Base-by-base conservation (phyloP, 1,140 invertebrate genomes). In the Aphelinus atriplicis region DNA sequence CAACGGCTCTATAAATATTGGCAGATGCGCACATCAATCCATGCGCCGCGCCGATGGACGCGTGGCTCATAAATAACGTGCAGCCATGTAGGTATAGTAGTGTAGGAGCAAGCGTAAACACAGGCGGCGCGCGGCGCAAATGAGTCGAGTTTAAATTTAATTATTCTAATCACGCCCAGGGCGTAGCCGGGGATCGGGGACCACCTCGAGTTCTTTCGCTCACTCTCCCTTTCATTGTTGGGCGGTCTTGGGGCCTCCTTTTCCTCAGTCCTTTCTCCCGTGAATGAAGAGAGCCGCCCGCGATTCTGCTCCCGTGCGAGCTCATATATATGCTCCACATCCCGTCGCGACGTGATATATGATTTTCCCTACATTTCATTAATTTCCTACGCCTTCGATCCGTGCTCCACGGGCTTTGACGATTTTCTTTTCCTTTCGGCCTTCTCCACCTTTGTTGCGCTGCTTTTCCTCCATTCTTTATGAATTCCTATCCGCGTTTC, bases 81-180 rank as follows among this genome's bases (percentile, higher is more conserved):
- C 26, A 26, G 26, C 26, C 26, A 26, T 26, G 26, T 26, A 26
- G 26, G 26, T 26, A 26, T 26, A 26, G 26, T 26, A 26, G 26
- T 26, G 26, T 26, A 26, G 26, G 26, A 26, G 26, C 26, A 26
- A 26, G 26, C 26, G 26, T 26, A 26, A 26, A 26, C 26, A 26
- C 26, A 26, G 26, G 26, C 26, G 26, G 26, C 26, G 26, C 26
- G 26, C 26, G 26, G 26, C 26, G 51, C 51, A 53, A 87, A 86
- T 86, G 86, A 87, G 83, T 84, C 84, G 85, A 81, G 85, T 86
- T 26, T 86, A 80, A 85, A 85, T 86, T 86, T 87, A 87, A 87
- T 86, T 87, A 86, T 82, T 83, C 81, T 81, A 78, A 81, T 85
- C 85, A 86, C 85, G 85, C 85, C 86, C 84, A 84, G 84, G 81